phyloP scores from a whole-genome alignment of 2,797 vertebrate genomes.

The Myotis planiceps region DNA sequence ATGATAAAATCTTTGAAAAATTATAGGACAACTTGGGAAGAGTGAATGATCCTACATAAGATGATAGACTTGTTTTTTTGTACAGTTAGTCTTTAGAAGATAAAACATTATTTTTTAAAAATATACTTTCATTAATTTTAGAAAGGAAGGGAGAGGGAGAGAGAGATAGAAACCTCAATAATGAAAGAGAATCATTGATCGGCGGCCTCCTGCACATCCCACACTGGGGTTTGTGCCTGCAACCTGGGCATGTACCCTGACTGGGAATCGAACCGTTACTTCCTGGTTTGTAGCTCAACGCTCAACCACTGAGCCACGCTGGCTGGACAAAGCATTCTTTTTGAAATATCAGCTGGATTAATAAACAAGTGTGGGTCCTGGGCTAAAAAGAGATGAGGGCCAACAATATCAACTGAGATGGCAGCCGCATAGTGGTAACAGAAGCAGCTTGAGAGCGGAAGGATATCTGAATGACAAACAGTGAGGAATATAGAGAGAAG shows the following conservation, averaged over 20 bases:
- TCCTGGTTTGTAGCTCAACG: too few species aligned
- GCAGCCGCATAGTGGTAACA: background rate
- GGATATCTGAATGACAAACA: background rate
- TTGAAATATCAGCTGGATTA: background rate
- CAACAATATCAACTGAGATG: fast-evolving
- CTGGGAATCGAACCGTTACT: too few species aligned
- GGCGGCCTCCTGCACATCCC: too few species aligned
- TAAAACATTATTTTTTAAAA: background rate
- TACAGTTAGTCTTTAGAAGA: background rate
- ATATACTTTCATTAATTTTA: too few species aligned
- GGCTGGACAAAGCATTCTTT: background rate
- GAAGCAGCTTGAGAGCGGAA: background rate
- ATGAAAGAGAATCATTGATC: too few species aligned
- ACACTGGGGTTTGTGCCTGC: too few species aligned
- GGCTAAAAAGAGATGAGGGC: background rate
- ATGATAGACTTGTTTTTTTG: background rate
- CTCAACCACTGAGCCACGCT: too few species aligned
- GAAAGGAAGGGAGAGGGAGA: too few species aligned
- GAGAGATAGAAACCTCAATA: too few species aligned
- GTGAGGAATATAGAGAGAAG: background rate
- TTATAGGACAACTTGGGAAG: background rate
- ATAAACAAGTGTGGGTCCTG: background rate
- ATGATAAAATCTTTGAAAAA: background rate
- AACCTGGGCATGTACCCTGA: too few species aligned
- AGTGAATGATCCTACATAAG: background rate